phyloP scores from a whole-genome alignment of 2,113 vertebrate species.

The Pipra filicauda region DNA sequence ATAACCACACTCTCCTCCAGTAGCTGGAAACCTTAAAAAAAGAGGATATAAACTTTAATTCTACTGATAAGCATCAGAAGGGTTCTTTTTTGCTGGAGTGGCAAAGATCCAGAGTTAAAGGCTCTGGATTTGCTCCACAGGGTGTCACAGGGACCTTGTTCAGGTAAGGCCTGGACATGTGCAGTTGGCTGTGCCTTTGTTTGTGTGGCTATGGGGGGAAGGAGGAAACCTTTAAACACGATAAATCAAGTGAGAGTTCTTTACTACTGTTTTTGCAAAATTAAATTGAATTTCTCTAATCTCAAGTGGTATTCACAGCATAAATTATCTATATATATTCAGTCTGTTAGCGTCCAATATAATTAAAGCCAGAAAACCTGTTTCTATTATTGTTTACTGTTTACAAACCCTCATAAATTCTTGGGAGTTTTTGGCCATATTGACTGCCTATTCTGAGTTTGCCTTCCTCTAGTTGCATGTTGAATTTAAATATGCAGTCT shows the following conservation, averaged over 20 bases:
- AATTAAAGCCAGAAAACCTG: neutral
- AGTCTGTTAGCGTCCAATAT: neutral
- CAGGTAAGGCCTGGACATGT: neutral
- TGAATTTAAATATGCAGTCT: neutral
- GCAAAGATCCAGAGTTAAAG: neutral
- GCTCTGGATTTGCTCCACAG: neutral
- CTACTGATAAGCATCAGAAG: neutral
- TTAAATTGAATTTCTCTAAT: constrained; percentile 6
- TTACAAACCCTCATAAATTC: neutral
- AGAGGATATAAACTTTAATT: neutral
- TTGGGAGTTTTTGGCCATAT: neutral
- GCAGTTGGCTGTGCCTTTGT: neutral
- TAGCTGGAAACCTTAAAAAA: neutral
- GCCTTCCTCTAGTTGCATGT: neutral
- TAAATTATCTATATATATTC: neutral
- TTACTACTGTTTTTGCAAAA: neutral
- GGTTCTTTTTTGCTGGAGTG: neutral
- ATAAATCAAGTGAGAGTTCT: neutral
- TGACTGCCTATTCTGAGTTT: neutral
- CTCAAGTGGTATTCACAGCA: neutral
- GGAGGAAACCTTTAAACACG: neutral
- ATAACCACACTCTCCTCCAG: neutral
- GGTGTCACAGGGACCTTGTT: neutral
- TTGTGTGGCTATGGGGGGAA: rapidly evolving
- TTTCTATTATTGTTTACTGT: neutral